phyloP scores from a whole-genome alignment of 2,888 invertebrate genomes.

The Micoletzkya japonica region DNA sequence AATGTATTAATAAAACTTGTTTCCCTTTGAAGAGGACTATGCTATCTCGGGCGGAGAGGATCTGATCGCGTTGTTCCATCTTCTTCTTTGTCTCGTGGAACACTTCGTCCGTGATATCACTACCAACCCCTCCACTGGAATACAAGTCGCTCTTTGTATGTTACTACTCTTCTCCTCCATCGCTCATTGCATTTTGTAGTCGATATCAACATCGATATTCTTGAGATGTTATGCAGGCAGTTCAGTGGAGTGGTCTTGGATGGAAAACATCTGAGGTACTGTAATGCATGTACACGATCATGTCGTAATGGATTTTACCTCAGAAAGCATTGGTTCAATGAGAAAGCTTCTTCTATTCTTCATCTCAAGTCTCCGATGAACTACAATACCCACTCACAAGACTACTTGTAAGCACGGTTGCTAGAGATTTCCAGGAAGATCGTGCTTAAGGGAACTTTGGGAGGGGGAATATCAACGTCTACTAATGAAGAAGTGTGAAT shows the following conservation, averaged over 20 bases:
- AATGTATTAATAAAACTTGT: no score
- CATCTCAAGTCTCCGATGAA: slow-evolving; percentile 1
- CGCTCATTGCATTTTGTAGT: background rate
- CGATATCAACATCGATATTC: slow-evolving; percentile 22
- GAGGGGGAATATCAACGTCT: background rate
- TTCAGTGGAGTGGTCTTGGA: slow-evolving; percentile 83
- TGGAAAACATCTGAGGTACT: slow-evolving; percentile 76
- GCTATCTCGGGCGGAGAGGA: slow-evolving; percentile 74
- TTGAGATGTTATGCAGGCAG: slow-evolving; percentile 77
- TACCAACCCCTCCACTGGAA: slow-evolving; percentile 49
- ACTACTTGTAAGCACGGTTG: background rate
- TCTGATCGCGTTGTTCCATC: slow-evolving; percentile 88
- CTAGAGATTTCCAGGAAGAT: no score
- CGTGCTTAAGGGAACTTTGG: no score
- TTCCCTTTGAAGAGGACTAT: slow-evolving; percentile 9
- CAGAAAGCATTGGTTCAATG: slow-evolving; percentile 23
- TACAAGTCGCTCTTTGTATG: slow-evolving; percentile 39
- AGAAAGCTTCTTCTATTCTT: background rate
- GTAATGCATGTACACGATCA: no score
- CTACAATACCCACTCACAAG: background rate
- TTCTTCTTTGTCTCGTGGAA: slow-evolving; percentile 87
- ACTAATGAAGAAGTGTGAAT: slow-evolving; percentile 14
- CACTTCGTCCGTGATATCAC: slow-evolving; percentile 84
- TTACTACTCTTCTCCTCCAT: background rate
- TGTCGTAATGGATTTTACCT: no score